Percentiles rank a stretch among this genome's conserved stretches.
Conservation (phyloP, 2,113 vertebrate genomes). For the Percopsis transmontana region DNA sequence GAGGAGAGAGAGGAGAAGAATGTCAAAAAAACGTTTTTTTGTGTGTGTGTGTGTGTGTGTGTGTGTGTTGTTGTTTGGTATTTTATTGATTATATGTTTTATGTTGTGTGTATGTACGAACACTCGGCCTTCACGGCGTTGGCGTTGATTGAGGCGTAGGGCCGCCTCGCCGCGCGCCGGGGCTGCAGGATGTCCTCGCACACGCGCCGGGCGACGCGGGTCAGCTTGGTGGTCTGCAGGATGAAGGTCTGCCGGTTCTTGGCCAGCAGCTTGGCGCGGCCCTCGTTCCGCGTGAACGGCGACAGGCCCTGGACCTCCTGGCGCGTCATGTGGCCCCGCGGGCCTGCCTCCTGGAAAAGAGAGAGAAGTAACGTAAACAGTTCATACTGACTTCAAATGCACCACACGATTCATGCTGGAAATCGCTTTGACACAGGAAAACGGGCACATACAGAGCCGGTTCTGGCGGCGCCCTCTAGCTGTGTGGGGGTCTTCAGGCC, state of each 20-base stretch:
- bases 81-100: too few species aligned
- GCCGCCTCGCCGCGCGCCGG: constrained; percentile 85
- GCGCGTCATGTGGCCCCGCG: constrained; percentile 85
- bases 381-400: background rate
- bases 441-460: constrained; percentile 80
- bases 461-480: constrained; percentile 87
- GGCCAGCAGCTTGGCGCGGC: constrained; percentile 89
- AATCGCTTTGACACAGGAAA: too few species aligned
- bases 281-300: constrained; percentile 88
- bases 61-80: too few species aligned
- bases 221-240: constrained; percentile 92
- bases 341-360: constrained; percentile 79
- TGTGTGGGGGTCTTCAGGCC: constrained; percentile 93
- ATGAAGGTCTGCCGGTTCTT: constrained; percentile 95
- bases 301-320: constrained; percentile 91
- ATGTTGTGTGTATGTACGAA: constrained; percentile 55
- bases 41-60: background rate
- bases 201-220: constrained; percentile 88
- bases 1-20: background rate
- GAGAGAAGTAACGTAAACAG: background rate
- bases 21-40: background rate
- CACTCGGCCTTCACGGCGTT: constrained; percentile 95
- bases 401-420: background rate
- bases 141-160: constrained; percentile 93
- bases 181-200: constrained; percentile 92